Evolutionary conservation across 2,797 vertebrate genomes (phyloP).

Genomic region (Erpetoichthys calabaricus): DNA sequence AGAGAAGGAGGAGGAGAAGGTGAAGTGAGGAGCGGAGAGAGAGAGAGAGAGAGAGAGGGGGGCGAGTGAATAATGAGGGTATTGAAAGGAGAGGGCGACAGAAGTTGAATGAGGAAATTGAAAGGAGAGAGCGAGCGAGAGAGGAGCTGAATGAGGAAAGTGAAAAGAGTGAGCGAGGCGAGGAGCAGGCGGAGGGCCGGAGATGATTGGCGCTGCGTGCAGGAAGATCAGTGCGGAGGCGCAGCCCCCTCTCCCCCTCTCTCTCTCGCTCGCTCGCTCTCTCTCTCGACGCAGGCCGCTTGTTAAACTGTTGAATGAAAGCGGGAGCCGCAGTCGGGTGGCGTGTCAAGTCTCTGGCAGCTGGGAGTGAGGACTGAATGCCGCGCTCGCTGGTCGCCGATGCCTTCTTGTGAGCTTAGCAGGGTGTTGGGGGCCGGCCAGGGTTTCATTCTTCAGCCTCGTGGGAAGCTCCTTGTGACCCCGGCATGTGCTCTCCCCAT

Average conservation of each 20-base stretch:
- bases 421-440: no score
- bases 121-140: not conserved
- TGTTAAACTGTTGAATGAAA: no score
- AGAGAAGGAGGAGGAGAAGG: not conserved
- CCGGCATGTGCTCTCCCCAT: constrained; percentile 43
- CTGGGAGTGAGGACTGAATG: no score
- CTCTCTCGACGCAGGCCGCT: not conserved
- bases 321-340: no score
- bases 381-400: no score
- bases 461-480: constrained; percentile 17
- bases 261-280: no score
- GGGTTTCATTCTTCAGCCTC: constrained; percentile 8
- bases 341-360: no score
- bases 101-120: not conserved
- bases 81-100: not conserved
- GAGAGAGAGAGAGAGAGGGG: not conserved
- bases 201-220: not conserved
- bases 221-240: not conserved
- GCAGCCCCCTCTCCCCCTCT: not conserved
- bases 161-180: not conserved
- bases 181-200: not conserved
- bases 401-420: no score
- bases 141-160: not conserved
- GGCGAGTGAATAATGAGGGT: not conserved
- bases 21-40: constrained; percentile 1